These are phyloP conservation scores for Xiphydria camelus DNA, from an alignment of 2,888 invertebrate species.

Conservation along the genomic window DNA sequence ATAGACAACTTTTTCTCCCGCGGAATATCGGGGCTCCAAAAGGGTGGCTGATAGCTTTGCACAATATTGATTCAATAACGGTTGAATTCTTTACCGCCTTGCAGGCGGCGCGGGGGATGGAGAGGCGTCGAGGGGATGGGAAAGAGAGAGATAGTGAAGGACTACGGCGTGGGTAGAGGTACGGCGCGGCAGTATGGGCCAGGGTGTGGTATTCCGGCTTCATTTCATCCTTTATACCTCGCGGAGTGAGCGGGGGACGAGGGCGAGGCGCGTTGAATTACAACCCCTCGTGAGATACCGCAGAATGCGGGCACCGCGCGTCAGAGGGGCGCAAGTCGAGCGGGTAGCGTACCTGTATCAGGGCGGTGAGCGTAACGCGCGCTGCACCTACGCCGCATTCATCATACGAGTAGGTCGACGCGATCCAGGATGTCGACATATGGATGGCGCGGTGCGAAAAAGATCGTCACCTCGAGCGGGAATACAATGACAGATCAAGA, in stretches of 20 bases:
- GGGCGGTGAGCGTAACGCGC: no score
- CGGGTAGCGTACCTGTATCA: no score
- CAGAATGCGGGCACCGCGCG: constrained; percentile 55
- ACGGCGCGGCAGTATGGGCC: constrained; percentile 23
- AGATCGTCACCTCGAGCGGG: no score
- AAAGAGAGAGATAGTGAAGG: not conserved
- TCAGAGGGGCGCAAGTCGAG: constrained; percentile 56
- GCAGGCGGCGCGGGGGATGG: not conserved
- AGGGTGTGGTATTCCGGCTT: constrained; percentile 51
- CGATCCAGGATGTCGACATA: no score
- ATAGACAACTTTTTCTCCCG: constrained; percentile 1
- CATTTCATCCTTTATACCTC: constrained; percentile 51
- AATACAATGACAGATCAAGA: no score
- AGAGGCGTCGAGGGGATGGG: no score
- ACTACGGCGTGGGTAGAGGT: constrained; percentile 16
- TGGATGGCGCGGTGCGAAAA: no score
- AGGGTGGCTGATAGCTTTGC: constrained; percentile 40
- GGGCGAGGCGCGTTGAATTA: constrained; percentile 49
- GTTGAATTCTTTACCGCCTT: constrained; percentile 34
- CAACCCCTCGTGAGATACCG: constrained; percentile 55
- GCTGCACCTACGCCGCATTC: no score
- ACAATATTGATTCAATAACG: constrained; percentile 52
- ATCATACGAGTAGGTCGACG: no score
- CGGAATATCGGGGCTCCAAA: constrained; percentile 5
- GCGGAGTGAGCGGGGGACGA: constrained; percentile 24